These are phyloP conservation scores for Himantopus leucocephalus DNA, from an alignment of 2,113 vertebrate species.

Conservation along the genomic window DNA sequence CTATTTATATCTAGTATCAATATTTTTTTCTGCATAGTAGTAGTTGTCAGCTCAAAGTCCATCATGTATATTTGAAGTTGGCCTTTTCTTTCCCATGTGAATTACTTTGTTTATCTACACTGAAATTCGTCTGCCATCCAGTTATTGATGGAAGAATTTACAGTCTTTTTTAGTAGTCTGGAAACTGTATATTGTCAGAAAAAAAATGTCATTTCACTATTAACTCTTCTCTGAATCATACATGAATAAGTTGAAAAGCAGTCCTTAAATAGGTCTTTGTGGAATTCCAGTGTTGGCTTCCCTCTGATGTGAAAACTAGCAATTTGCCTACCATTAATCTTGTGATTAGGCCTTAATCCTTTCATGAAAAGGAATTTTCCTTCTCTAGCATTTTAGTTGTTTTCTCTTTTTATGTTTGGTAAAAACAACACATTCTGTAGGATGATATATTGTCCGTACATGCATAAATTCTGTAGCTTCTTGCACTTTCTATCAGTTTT, in stretches of 20 bases:
- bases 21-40: neutral
- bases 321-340: neutral
- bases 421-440: neutral
- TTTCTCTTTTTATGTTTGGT: neutral
- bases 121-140: neutral
- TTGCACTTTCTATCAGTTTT: neutral
- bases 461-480: neutral
- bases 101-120: neutral
- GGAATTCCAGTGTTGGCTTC: neutral
- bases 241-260: neutral
- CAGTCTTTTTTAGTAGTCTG: neutral
- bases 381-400: neutral
- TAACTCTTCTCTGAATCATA: neutral
- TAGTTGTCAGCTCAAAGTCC: neutral
- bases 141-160: neutral
- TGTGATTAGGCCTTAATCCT: neutral
- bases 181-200: neutral
- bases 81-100: neutral
- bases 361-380: neutral
- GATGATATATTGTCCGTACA: neutral
- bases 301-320: neutral
- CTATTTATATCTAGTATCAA: neutral
- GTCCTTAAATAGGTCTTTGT: neutral
- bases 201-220: neutral
- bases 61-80: neutral